Evolutionary conservation across 2,888 invertebrate species (phyloP).

Genomic region (Leptopterna dolabrata): DNA sequence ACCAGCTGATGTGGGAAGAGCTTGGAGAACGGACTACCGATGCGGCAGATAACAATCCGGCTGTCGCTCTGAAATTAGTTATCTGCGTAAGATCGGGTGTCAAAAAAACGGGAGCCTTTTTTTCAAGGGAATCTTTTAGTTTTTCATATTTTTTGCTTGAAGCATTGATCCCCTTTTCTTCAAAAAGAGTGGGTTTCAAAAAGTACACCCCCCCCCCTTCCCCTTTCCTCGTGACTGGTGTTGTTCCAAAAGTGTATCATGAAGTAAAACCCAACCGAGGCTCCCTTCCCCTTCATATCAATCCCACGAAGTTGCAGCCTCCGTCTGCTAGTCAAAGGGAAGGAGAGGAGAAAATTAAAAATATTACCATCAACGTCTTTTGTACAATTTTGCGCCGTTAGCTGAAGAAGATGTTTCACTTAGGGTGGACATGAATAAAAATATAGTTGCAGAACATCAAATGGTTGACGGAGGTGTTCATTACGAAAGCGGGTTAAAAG

Average conservation of each 20-base stretch:
- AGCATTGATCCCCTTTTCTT: constrained; percentile 1
- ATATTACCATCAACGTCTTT: too few relatives aligned
- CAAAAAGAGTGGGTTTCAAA: neutral
- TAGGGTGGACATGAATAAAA: too few relatives aligned
- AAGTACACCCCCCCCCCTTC: neutral
- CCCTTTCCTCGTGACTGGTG: neutral
- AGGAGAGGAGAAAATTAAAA: too few relatives aligned
- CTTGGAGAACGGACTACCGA: constrained; percentile 16
- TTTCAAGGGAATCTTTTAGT: neutral
- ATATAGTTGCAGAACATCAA: too few relatives aligned
- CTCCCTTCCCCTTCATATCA: neutral
- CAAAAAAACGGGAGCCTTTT: constrained; percentile 31
- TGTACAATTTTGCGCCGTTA: too few relatives aligned
- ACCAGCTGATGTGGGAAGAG: constrained; percentile 39
- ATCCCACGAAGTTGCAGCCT: neutral
- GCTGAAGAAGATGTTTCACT: too few relatives aligned
- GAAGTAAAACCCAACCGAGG: neutral
- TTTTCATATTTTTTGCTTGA: neutral
- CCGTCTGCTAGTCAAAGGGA: neutral
- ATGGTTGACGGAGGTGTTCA: too few relatives aligned
- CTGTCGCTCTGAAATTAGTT: constrained; percentile 58
- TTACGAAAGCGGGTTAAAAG: too few relatives aligned
- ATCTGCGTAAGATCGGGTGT: constrained; percentile 49
- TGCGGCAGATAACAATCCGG: constrained; percentile 53
- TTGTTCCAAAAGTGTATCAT: constrained; percentile 16